These are phyloP conservation scores for Merluccius polli DNA, from an alignment of 2,797 vertebrate species.

Conservation along the genomic window DNA sequence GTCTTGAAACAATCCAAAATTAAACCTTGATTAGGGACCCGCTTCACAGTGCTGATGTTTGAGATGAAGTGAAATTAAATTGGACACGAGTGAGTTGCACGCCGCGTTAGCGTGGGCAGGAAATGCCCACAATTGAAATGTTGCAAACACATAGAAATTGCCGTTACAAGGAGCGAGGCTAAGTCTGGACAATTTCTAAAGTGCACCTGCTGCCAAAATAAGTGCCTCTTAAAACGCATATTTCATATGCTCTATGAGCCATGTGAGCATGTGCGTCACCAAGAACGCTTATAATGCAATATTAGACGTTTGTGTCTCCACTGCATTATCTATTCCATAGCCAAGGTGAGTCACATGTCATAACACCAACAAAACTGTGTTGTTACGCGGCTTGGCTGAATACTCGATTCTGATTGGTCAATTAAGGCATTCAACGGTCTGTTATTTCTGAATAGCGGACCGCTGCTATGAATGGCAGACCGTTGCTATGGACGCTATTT, in stretches of 20 bases:
- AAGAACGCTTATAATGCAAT: too few species aligned
- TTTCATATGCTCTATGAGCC: slow-evolving; percentile 22
- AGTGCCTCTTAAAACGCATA: slow-evolving; percentile 2
- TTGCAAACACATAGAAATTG: not conserved
- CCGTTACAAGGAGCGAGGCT: not conserved
- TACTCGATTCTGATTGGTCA: too few species aligned
- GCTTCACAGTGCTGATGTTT: not conserved
- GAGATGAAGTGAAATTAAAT: not conserved
- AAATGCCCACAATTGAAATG: not conserved
- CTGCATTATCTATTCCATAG: too few species aligned
- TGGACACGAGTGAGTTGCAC: not conserved
- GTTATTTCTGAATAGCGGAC: too few species aligned
- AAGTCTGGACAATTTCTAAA: not conserved
- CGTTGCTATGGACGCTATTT: too few species aligned
- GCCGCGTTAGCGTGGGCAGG: not conserved
- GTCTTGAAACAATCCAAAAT: not conserved
- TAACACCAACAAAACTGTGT: too few species aligned
- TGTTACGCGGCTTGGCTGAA: too few species aligned
- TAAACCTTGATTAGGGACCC: slow-evolving; percentile 1
- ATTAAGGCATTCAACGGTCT: too few species aligned
- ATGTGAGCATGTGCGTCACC: not conserved
- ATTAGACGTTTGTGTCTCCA: too few species aligned
- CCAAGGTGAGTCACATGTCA: too few species aligned
- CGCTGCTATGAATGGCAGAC: too few species aligned
- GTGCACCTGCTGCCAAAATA: too few species aligned